Percentiles rank a stretch among this genome's conserved stretches.
phyloP scores from a whole-genome alignment of 2,113 vertebrate genomes.

The Pimephales promelas region DNA sequence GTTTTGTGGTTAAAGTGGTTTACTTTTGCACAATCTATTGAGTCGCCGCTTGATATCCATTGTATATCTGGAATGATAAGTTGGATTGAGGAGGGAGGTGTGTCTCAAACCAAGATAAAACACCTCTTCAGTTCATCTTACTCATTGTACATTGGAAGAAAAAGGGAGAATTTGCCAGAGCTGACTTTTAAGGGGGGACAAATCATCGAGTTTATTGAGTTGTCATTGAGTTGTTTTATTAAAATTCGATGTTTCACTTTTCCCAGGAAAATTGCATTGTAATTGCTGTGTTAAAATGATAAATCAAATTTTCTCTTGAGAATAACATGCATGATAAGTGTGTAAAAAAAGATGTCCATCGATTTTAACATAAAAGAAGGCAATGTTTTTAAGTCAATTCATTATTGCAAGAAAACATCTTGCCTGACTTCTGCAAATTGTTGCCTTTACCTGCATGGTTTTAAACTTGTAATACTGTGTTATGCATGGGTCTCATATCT shows the following conservation, averaged over 20 bases:
- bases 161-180: background rate
- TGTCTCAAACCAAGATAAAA: slow-evolving; percentile 13
- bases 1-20: too few relatives aligned
- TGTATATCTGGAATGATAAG: slow-evolving; percentile 24
- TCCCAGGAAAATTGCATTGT: background rate
- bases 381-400: background rate
- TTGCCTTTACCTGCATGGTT: background rate
- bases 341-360: background rate
- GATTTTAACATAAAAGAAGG: background rate
- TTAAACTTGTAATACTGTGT: background rate
- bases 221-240: background rate
- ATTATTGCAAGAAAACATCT: background rate
- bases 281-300: slow-evolving; percentile 20
- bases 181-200: background rate
- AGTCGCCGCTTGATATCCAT: background rate
- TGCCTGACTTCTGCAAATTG: background rate
- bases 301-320: background rate
- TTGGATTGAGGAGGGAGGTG: background rate
- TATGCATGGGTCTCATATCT: background rate
- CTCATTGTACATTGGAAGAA: background rate
- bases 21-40: background rate
- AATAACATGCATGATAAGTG: background rate
- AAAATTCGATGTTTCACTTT: background rate
- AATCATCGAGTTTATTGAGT: too few relatives aligned
- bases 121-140: slow-evolving; percentile 11